Evolutionary conservation across 2,113 vertebrate genomes (phyloP), one percentile per base, ranked within the genome.

Genomic region (Bufo gargarizans): DNA sequence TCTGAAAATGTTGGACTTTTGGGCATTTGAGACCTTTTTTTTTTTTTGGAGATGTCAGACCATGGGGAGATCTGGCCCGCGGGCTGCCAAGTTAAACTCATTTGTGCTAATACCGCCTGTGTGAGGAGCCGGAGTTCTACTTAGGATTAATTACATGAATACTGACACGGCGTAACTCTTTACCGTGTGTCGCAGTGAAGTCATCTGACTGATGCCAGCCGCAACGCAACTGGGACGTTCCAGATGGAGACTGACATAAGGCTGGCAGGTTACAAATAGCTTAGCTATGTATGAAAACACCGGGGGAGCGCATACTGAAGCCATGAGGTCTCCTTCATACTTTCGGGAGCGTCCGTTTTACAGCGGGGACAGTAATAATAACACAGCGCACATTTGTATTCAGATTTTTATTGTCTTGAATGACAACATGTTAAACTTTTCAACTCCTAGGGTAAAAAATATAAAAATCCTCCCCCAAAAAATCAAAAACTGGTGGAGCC

Each of bases 331-430:
- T 72, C 49, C 53, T 20, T 10, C 59, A 58, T 45, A 63, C 74
- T 61, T 63, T 81, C 7, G 33, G 56, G 56, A 59, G 43, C 5
- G n/a, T 56, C 8, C 22, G 59, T 80, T 81, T 74, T 81, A 63
- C 58, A 47, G 45, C 11, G 45, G 43, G 80, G 80, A 47, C 49
- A 49, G 50, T 12, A 49, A 65, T 82, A 63, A 82, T 47, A 65
- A 61, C 59, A 81, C 10, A 59, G 56, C 61, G 63, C 59, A 65
- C 80, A 76, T 76, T 50, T 83, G 5, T 69, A 69, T 20, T 19
- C 81, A 22, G 9, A 76, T 76, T 76, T 50, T 79, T 67, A 53
- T 86, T 78, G 59, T 77, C 71, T 77, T 86, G 33, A 85, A 85
- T 78, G 72, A 86, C 85, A 77, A 65, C n/a, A 22, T 65, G n/a